phyloP scores from a whole-genome alignment of 2,113 vertebrate species.

The Mola mola region DNA sequence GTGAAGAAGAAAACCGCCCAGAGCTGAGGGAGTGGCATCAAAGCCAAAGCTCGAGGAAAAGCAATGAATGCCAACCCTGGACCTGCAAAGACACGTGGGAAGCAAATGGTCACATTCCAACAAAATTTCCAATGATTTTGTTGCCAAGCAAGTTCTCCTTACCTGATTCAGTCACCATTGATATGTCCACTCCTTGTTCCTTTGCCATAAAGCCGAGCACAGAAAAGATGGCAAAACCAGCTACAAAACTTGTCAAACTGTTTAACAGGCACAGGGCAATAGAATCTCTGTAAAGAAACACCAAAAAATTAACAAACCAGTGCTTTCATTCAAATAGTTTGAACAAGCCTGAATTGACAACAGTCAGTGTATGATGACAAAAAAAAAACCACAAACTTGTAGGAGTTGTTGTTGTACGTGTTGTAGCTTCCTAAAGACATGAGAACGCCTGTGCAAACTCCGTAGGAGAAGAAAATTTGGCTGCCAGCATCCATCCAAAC shows the following conservation, averaged over 20 bases:
- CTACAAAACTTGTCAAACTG: slow-evolving; percentile 90
- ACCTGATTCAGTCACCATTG: slow-evolving; percentile 91
- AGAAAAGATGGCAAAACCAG: slow-evolving; percentile 94
- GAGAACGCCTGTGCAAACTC: slow-evolving; percentile 80
- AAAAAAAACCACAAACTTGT: slow-evolving; percentile 77
- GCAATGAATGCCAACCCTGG: slow-evolving; percentile 84
- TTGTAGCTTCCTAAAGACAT: slow-evolving; percentile 83
- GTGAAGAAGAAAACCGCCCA: slow-evolving; percentile 84
- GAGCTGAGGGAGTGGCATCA: slow-evolving; percentile 83
- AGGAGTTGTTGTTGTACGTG: slow-evolving; percentile 83
- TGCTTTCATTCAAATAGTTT: background rate
- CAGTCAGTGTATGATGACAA: background rate
- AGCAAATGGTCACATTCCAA: background rate
- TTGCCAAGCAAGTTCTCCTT: slow-evolving; percentile 7
- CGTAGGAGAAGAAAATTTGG: slow-evolving; percentile 84
- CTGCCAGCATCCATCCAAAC: slow-evolving; percentile 86
- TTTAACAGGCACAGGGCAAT: slow-evolving; percentile 91
- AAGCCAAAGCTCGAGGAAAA: slow-evolving; percentile 80
- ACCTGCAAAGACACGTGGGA: slow-evolving; percentile 56
- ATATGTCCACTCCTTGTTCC: slow-evolving; percentile 87
- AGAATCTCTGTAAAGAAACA: slow-evolving; percentile 83
- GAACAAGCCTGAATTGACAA: background rate
- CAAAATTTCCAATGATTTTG: background rate
- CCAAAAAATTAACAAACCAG: background rate
- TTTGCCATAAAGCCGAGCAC: slow-evolving; percentile 91